These are phyloP conservation scores for Epinephelus moara DNA, from an alignment of 2,113 vertebrate species.

Conservation along the genomic window DNA sequence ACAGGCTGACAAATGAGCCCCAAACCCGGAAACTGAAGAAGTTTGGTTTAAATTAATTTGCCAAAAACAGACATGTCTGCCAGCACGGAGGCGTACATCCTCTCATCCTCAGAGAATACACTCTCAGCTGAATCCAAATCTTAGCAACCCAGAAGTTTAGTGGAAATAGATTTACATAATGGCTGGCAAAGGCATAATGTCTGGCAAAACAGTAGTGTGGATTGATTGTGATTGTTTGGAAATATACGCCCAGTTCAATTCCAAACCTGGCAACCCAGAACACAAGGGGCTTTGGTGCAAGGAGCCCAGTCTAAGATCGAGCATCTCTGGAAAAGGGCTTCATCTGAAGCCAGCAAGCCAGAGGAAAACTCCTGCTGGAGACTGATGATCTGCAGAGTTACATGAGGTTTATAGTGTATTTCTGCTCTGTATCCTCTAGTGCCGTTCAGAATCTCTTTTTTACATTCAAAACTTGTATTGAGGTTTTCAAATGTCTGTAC, in stretches of 20 bases:
- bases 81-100: conserved; percentile 4
- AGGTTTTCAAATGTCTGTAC: too few relatives aligned
- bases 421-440: neutral
- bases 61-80: conserved; percentile 15
- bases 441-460: too few relatives aligned
- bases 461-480: too few relatives aligned
- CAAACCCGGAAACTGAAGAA: conserved; percentile 4
- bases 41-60: conserved; percentile 8
- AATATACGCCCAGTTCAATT: conserved; percentile 13
- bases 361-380: conserved; percentile 24
- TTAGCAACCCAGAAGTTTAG: neutral
- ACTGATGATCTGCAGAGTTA: conserved; percentile 2
- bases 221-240: conserved; percentile 50
- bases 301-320: neutral
- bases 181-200: conserved; percentile 43
- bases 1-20: conserved; percentile 20
- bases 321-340: conserved; percentile 37
- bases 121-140: conserved; percentile 10
- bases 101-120: conserved; percentile 21
- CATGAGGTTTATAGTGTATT: neutral
- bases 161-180: conserved; percentile 59
- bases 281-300: conserved; percentile 1
- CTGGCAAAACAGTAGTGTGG: conserved; percentile 44
- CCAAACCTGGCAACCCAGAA: conserved; percentile 44
- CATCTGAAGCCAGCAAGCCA: conserved; percentile 1